A percentile compares a stretch with the other conserved stretches of the same genome.
Evolutionary conservation across 2,888 invertebrate genomes (phyloP).

Genomic region (Mesorhabditis sp.): DNA sequence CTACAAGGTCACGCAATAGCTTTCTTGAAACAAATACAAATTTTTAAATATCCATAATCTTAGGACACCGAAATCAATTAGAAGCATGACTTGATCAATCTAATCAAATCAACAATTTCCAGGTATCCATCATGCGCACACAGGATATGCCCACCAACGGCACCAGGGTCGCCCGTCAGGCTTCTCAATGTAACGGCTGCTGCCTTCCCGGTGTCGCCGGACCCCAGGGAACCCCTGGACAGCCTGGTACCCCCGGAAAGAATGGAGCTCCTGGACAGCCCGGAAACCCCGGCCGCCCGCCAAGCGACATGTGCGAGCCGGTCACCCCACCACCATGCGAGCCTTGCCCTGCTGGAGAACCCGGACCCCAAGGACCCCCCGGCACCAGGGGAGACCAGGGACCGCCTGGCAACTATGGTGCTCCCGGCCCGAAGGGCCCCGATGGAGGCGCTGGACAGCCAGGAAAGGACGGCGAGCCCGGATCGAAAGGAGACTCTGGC

Average conservation of each 20-base stretch:
- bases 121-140: not conserved
- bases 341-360: conserved; percentile 15
- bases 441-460: conserved; percentile 13
- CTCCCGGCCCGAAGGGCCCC: conserved; percentile 15
- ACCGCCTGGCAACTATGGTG: conserved; percentile 11
- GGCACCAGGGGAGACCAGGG: conserved; percentile 16
- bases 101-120: not conserved
- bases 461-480: not conserved
- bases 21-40: no score
- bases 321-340: conserved; percentile 3
- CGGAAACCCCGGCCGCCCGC: not conserved
- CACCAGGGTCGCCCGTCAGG: conserved; percentile 3
- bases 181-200: not conserved
- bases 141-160: not conserved
- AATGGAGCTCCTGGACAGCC: not conserved
- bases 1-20: no score
- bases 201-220: not conserved
- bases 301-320: not conserved
- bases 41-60: no score
- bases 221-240: not conserved
- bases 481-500: not conserved
- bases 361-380: conserved; percentile 20
- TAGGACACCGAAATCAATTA: no score
- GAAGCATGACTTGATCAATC: no score
- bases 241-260: not conserved